Evolutionary conservation across 2,797 vertebrate genomes (phyloP), one percentile per base, ranked within the genome.

Genomic region (Pteronotus mesoamericanus): DNA sequence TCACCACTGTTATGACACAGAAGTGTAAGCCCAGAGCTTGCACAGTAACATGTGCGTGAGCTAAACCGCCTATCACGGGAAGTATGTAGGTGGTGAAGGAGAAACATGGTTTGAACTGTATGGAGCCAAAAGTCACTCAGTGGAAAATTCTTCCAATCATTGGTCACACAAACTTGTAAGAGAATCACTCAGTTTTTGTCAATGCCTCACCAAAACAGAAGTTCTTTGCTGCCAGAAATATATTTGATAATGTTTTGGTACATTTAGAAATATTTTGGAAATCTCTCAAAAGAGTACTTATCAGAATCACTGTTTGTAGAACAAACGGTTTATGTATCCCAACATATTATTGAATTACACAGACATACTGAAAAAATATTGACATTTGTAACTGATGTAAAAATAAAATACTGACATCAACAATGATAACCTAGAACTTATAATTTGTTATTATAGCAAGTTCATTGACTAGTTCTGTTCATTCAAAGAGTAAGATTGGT

Each of bases 231-330:
- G 74, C 55, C 86, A 83, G 34, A 44, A 92, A 82, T 77, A 32
- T 53, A 53, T n/a, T 95, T 42, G 68, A 71, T n/a, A 82, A 37
- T 69, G 10, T 75, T 42, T 64, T 74, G 44, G 51, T 53, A 51
- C 44, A 85, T 68, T 88, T 75, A 82, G 55, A 78, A 86, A n/a
- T 90, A 90, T 75, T 95, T 86, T 39, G 19, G 59, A 91, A 85
- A 85, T 77, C 26, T 84, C 5, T 72, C 46, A 55, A 78, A 51
- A 91, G 68, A 39, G 10, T 83, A 59, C 78, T 86, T 72, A 46
- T 94, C 53, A 68, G 34, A 86, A 86, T 77, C 57, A 82, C 46
- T 42, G 21, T 68, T 88, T 92, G 0, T 95, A 66, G 34, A 46
- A 39, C 48, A 85, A 48, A 8, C 11, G 29, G 91, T 93, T 97